These are phyloP conservation scores for Tipula confusa DNA, from an alignment of 2,888 invertebrate species.

Conservation along the genomic window DNA sequence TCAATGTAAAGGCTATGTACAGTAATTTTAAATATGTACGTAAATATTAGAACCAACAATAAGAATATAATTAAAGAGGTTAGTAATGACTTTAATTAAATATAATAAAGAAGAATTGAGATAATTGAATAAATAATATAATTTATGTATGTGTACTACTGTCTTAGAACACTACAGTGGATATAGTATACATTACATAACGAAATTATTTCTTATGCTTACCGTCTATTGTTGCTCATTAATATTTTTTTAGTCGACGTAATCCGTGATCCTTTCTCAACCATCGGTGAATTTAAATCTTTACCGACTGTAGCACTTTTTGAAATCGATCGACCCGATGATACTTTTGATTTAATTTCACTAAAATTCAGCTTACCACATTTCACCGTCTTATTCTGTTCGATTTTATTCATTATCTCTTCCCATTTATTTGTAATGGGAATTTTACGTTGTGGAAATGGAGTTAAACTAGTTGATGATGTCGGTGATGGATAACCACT, in stretches of 20 bases:
- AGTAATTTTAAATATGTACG: not conserved
- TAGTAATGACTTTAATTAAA: not conserved
- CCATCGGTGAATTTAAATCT: not conserved
- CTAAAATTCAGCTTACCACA: constrained; percentile 68
- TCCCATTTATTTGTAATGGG: constrained; percentile 61
- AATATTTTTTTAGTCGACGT: not conserved
- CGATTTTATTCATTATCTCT: constrained; percentile 77
- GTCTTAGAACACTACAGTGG: constrained; percentile 3
- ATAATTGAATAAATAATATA: not conserved
- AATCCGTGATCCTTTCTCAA: not conserved
- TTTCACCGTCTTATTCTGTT: constrained; percentile 64
- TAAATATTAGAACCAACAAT: not conserved
- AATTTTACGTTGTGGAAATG: not conserved
- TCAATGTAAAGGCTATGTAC: not conserved
- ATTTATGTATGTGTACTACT: not conserved
- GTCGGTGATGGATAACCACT: not conserved
- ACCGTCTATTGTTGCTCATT: not conserved
- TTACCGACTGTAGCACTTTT: constrained; percentile 36
- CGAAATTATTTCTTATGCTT: not conserved
- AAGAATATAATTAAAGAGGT: not conserved
- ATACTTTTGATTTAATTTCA: constrained; percentile 84
- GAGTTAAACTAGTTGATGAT: not conserved
- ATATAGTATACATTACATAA: not conserved
- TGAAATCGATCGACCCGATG: constrained; percentile 52
- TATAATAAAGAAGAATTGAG: constrained; percentile 3